Base-by-base conservation (phyloP, 2,113 vertebrate species). In the Apistogramma diplotaenia region DNA sequence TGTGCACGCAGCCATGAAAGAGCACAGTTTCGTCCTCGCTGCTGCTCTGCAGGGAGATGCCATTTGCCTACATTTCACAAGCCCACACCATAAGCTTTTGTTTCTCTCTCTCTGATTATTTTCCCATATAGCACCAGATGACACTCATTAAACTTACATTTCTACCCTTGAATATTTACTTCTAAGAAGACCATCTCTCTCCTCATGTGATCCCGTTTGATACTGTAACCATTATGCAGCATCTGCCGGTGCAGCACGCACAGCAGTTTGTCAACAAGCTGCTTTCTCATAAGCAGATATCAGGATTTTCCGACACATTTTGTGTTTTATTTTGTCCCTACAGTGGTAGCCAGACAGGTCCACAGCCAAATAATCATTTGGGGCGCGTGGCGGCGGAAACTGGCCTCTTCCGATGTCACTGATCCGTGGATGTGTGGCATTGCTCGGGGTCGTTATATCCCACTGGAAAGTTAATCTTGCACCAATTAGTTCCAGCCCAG, bases 401-500 rank as follows among this genome's bases (percentile, higher is more conserved):
- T 3, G 23, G 55, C 76, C 85, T 87, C 77, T 31, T 82, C 87
- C 81, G 51, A 89, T 92, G 92, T 87, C 82, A 79, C 87, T 77
- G 90, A 93, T 93, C 89, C 90, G 79, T 79, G 83, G 85, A 88
- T 91, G 88, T 88, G 90, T 83, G 85, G 88, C 88, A 87, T 87
- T 29, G 85, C 93, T 91, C 71, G 67, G 87, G 94, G 94, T 93
- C 91, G 91, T 93, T 93, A 90, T 92, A 92, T 91, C 91, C 91
- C 88, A 81, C 91, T 89, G 91, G 89, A 94, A 93, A 95, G 93
- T 94, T 94, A 94, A 95, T 94, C 94, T 94, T 77, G 84, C 90
- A 89, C 93, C 94, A 95, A 94, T 95, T 95, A 94, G 93, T 94
- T 95, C 92, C 91, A 93, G 91, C 93, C 93, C 90, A 93, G 93